Evolutionary conservation across 2,113 vertebrate species (phyloP), one percentile per base, ranked within the genome.

Genomic region (Macroglossus sobrinus): DNA sequence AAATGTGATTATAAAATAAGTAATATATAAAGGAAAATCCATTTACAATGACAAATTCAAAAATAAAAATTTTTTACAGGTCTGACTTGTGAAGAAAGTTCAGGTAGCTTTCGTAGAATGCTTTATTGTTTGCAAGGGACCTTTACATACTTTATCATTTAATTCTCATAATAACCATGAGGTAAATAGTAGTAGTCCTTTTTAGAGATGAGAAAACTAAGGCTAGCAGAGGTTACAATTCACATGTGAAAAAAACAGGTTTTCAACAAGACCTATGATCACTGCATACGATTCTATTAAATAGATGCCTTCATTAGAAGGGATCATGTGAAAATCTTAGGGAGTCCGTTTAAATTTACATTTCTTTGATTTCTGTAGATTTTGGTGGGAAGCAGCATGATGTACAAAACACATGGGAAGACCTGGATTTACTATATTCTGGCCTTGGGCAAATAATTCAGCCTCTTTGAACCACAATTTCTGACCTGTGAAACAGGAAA

Each of bases 1-100:
- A 94, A 94, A 57, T 90, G 30, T 93, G 33, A 84, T 71, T 92
- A 61, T 82, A 71, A 93, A 76, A 16, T 87, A 35, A 87, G 40
- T 90, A 68, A 33, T 71, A 43, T 30, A 53, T 84, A 72, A 81
- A 80, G 38, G 30, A 69, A 43, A 89, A 59, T n/a, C 33, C 21
- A 93, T 47, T 94, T 93, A 89, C 26, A 92, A 75, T 90, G 21
- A 94, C 2, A 85, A 72, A 47, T 91, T 61, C n/a, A 59, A 84
- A 89, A 47, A 33, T 15, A 81, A 66, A 76, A 59, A 18, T 76
- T 69, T 68, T 85, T 69, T 76, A 45, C 2, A 66, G 57, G 38
- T 63, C n/a, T 93, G 63, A 66, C 40, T 76, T 59, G 15, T 89
- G 78, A 89, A 88, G 78, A 76, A 43, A 78, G 28, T 35, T 79